A percentile compares a stretch with the other conserved stretches of the same genome.
These are phyloP conservation scores for Novumbra hubbsi DNA, from an alignment of 2,797 vertebrate species.

Conservation along the genomic window DNA sequence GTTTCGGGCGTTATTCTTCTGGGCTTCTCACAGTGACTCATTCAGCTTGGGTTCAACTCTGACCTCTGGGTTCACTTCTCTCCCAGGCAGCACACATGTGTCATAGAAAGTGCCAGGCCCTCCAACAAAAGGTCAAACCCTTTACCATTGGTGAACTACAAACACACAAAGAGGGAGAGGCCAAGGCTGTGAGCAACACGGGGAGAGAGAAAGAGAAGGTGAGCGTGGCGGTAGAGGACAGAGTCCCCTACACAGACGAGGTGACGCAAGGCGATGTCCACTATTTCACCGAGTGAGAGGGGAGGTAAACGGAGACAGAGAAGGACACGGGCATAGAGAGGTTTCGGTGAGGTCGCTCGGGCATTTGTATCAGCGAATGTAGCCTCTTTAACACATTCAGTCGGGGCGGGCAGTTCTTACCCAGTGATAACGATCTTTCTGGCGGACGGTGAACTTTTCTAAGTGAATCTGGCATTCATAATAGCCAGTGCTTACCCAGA, in stretches of 20 bases:
- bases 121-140: constrained; percentile 21
- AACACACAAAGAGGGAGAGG: constrained; percentile 23
- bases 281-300: constrained; percentile 5
- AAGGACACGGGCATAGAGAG: neutral
- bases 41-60: constrained; percentile 55
- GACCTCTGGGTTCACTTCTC: constrained; percentile 44
- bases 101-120: constrained; percentile 12
- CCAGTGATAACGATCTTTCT: too few relatives aligned
- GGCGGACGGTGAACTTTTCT: too few relatives aligned
- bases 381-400: too few relatives aligned
- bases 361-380: neutral
- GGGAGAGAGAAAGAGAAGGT: neutral
- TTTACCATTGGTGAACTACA: neutral
- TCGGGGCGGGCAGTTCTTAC: too few relatives aligned
- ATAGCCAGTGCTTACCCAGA: too few relatives aligned
- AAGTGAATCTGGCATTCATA: too few relatives aligned
- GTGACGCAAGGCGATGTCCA: neutral
- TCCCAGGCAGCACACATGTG: constrained; percentile 4
- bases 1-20: constrained; percentile 29
- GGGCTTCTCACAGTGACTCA: constrained; percentile 20
- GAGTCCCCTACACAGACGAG: neutral
- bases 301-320: neutral
- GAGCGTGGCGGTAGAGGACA: neutral
- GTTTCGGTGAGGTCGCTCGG: constrained; percentile 3
- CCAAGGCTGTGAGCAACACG: constrained; percentile 21